Base-by-base conservation (phyloP, 2,797 vertebrate genomes). In the Setipinna tenuifilis region DNA sequence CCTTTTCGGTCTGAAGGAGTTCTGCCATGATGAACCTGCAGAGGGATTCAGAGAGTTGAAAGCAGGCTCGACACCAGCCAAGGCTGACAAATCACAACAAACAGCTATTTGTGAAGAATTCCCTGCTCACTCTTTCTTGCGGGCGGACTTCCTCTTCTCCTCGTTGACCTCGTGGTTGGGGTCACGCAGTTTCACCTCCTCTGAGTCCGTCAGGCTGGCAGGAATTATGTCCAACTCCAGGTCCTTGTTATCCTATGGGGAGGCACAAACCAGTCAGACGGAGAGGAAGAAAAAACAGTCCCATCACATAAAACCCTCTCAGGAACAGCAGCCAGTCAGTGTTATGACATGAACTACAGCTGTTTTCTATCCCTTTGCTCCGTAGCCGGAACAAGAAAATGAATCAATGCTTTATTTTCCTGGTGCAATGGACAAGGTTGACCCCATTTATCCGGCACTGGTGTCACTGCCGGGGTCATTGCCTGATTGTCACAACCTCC, bases 1-100 rank as follows among this genome's bases (percentile, higher is more conserved):
- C 96, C 91, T 99, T 99, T 92, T 99, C 98, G 0, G 98, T 99
- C 93, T 99, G 98, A 83, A 99, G 95, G 31, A 99, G 94, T 90
- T 99, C 98, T 28, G 98, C 98, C 97, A 99, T 99, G 89, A 99
- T 99, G 93, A 98, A 99, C 92, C 98, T 99, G 91, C 41, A 86
- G 83, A 84, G 1, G 1, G 80, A 54, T 12, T 28, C 23, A 71
- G 2, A 71, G 25, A n/a, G 62, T 28, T 68, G 14, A 28, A 31
- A 68, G 62, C 10, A 62, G 59, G 59, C 21, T n/a, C 21, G 6
- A n/a, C 10, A 6, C n/a, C 59, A 65, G 2, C 7, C 61, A 35
- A 5, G 11, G 28, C 65, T 71, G 6, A 71, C 28, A 71, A 17
- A 31, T 35, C 12, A 68, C 17, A 28, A 25, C 54, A 19, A 82